Evolutionary conservation across 1,140 invertebrate species (phyloP).

Genomic region (Rhagoletis zephyria): DNA sequence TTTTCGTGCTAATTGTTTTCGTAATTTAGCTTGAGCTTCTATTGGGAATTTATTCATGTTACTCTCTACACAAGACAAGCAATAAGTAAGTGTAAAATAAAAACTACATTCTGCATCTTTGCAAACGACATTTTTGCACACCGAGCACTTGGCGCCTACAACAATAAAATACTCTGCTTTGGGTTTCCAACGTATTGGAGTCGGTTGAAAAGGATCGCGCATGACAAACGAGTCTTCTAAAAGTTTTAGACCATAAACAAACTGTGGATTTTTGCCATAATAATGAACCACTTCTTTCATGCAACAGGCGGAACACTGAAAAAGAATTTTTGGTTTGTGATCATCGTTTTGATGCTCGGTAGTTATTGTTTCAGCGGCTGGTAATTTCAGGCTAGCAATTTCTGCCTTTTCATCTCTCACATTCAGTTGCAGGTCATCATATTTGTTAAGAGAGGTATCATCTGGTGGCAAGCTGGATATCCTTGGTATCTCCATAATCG

Average conservation of each 20-base stretch:
- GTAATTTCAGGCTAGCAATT: constrained; percentile 58
- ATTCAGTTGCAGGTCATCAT: constrained; percentile 55
- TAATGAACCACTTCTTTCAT: constrained; percentile 82
- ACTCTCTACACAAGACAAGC: constrained; percentile 79
- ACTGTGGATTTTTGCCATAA: constrained; percentile 81
- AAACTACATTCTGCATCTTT: constrained; percentile 83
- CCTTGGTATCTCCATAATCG: not conserved
- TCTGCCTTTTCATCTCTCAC: constrained; percentile 62
- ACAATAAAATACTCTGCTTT: constrained; percentile 81
- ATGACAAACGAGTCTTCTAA: constrained; percentile 84
- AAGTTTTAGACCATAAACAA: constrained; percentile 78
- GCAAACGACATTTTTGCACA: constrained; percentile 82
- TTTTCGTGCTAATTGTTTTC: constrained; percentile 64
- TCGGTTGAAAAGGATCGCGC: constrained; percentile 86
- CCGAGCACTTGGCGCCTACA: constrained; percentile 82
- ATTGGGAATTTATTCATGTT: constrained; percentile 79
- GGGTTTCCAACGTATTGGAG: constrained; percentile 72
- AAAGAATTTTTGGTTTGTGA: constrained; percentile 73
- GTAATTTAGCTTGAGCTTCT: constrained; percentile 76
- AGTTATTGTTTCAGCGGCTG: constrained; percentile 58
- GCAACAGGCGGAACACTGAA: constrained; percentile 79
- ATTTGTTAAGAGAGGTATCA: not conserved
- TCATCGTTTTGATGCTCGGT: constrained; percentile 62
- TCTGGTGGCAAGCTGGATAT: too few species aligned
- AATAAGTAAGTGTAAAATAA: constrained; percentile 84